Evolutionary conservation across 1,140 invertebrate species (phyloP).

Genomic region (Temnothorax nylanderi): DNA sequence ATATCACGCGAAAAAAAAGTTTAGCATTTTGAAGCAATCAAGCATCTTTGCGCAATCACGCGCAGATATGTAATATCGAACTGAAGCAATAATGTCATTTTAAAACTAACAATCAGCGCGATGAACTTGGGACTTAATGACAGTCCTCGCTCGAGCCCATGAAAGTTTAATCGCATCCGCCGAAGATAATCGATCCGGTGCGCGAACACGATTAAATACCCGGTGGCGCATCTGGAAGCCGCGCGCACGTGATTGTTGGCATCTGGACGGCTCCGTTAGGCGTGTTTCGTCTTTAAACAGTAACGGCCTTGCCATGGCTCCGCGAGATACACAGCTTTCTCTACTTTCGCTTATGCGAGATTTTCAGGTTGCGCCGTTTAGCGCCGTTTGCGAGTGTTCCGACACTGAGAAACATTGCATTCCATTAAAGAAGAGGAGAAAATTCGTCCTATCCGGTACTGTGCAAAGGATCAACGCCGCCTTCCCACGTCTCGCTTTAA

Average conservation of each 20-base stretch:
- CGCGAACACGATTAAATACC: slow-evolving; percentile 31
- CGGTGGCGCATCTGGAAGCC: slow-evolving; percentile 16
- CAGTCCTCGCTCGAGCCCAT: background rate
- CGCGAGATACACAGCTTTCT: slow-evolving; percentile 75
- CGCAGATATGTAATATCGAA: background rate
- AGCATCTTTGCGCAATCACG: background rate
- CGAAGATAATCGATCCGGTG: slow-evolving; percentile 28
- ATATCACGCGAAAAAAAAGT: background rate
- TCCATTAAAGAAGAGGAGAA: slow-evolving; percentile 14
- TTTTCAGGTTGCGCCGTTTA: slow-evolving; percentile 70
- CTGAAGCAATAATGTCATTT: background rate
- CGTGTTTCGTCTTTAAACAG: slow-evolving; percentile 63
- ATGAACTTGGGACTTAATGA: slow-evolving; percentile 3
- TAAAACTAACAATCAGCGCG: background rate
- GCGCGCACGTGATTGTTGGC: slow-evolving; percentile 55
- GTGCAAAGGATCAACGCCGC: background rate
- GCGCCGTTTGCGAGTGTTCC: slow-evolving; percentile 8
- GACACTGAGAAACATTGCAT: slow-evolving; percentile 22
- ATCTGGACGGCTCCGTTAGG: slow-evolving; percentile 51
- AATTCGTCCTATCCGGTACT: background rate
- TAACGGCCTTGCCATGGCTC: slow-evolving; percentile 65
- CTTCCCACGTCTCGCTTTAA: background rate
- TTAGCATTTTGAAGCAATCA: background rate
- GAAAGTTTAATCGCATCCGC: slow-evolving; percentile 18
- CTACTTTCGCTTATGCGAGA: slow-evolving; percentile 81